Evolutionary conservation across 2,888 invertebrate species (phyloP).

Genomic region (Cataglyphis altisquamis): DNA sequence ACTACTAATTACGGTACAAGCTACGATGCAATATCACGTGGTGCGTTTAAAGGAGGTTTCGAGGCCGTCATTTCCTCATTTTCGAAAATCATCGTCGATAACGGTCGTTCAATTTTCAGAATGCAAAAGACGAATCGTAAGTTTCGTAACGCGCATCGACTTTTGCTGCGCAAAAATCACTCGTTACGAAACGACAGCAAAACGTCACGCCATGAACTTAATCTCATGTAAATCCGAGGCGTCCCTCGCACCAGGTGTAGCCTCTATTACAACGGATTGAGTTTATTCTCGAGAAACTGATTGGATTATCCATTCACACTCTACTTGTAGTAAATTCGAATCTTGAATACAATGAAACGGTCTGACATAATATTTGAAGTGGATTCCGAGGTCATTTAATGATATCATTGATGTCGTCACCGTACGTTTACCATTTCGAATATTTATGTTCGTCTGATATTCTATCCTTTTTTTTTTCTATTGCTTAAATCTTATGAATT

Average conservation of each 20-base stretch:
- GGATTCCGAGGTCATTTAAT: conserved; percentile 77
- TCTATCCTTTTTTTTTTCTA: conserved; percentile 3
- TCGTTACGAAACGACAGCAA: neutral
- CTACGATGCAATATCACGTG: neutral
- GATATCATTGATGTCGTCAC: conserved; percentile 79
- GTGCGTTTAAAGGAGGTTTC: neutral
- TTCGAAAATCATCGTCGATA: conserved; percentile 24
- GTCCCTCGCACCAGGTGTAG: neutral
- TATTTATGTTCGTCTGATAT: conserved; percentile 29
- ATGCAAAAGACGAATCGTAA: neutral
- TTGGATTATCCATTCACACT: conserved; percentile 45
- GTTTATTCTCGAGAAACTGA: conserved; percentile 22
- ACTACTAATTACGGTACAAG: conserved; percentile 15
- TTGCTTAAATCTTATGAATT: neutral
- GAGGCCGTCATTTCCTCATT: conserved; percentile 36
- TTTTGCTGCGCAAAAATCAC: neutral
- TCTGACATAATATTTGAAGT: conserved; percentile 80
- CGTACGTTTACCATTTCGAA: conserved; percentile 47
- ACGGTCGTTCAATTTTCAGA: conserved; percentile 15
- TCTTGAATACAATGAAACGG: conserved; percentile 20
- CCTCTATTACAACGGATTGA: conserved; percentile 1
- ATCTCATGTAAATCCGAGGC: conserved; percentile 28
- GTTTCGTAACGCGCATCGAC: neutral
- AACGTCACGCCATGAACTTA: neutral
- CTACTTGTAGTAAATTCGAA: conserved; percentile 33